Evolutionary conservation across 2,113 vertebrate genomes (phyloP).

Genomic region (Centropus unirufus): DNA sequence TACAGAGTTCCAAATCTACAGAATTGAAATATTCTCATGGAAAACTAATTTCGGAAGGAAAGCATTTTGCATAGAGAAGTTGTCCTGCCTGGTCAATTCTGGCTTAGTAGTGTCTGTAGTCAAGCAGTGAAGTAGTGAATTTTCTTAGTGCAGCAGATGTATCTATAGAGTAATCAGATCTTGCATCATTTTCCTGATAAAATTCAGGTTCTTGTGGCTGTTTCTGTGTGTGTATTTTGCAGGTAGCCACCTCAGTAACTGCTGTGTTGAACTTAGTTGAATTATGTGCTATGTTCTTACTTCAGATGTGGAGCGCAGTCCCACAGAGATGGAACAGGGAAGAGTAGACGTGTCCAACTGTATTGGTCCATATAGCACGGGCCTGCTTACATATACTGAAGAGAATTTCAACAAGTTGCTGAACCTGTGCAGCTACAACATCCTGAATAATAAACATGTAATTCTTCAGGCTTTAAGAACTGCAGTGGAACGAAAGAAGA

Average conservation of each 20-base stretch:
- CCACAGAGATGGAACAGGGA: constrained; percentile 69
- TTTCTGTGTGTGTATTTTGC: background rate
- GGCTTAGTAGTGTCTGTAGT: background rate
- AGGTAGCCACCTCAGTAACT: background rate
- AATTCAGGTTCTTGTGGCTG: background rate
- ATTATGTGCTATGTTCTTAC: background rate
- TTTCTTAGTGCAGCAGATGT: background rate
- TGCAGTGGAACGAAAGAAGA: constrained; percentile 56
- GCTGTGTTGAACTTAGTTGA: background rate
- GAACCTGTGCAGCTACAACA: constrained; percentile 79
- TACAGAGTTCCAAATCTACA: background rate
- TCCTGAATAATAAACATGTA: constrained; percentile 76
- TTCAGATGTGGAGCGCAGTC: constrained; percentile 74
- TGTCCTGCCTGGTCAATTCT: background rate
- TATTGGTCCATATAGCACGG: constrained; percentile 74
- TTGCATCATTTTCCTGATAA: background rate
- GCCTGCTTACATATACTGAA: constrained; percentile 73
- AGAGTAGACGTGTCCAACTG: constrained; percentile 67
- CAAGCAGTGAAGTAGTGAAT: accelerated
- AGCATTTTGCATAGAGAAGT: background rate
- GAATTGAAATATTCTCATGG: background rate
- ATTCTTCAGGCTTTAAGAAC: constrained; percentile 73
- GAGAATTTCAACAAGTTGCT: constrained; percentile 77
- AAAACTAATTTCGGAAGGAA: background rate
- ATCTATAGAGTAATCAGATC: background rate